phyloP scores from a whole-genome alignment of 2,888 invertebrate species.

The Aleiodes testaceus region DNA sequence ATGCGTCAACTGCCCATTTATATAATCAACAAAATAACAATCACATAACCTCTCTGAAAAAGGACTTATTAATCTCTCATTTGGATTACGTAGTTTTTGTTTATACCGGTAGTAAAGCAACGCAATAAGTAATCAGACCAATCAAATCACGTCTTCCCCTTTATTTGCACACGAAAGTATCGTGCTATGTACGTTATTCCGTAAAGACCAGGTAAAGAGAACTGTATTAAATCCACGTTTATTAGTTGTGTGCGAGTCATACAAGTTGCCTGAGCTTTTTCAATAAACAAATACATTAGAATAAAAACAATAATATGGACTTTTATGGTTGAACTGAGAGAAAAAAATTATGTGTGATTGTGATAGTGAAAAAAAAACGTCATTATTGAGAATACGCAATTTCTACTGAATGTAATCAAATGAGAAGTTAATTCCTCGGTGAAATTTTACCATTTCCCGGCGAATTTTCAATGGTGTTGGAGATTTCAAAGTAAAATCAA shows the following conservation, averaged over 20 bases:
- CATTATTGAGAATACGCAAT: no score
- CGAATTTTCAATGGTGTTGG: no score
- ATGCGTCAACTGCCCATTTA: background rate
- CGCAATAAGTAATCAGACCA: constrained; percentile 5
- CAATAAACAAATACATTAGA: no score
- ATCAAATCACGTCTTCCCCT: background rate
- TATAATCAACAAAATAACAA: background rate
- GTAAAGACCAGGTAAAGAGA: background rate
- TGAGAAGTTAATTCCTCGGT: no score
- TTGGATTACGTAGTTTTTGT: constrained; percentile 13
- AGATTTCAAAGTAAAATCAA: no score
- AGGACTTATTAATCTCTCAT: background rate
- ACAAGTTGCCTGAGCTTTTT: background rate
- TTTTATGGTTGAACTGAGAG: no score
- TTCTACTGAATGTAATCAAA: no score
- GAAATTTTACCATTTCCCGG: no score
- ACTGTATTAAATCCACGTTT: constrained; percentile 7
- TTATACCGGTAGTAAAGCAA: background rate
- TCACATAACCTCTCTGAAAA: background rate
- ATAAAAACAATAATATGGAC: no score
- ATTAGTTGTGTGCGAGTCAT: constrained; percentile 4
- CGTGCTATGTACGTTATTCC: background rate
- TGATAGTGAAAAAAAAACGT: no score
- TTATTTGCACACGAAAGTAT: background rate
- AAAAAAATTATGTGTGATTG: background rate